These are phyloP conservation scores for Zalophus californianus DNA, from an alignment of 2,797 vertebrate species.

Conservation along the genomic window DNA sequence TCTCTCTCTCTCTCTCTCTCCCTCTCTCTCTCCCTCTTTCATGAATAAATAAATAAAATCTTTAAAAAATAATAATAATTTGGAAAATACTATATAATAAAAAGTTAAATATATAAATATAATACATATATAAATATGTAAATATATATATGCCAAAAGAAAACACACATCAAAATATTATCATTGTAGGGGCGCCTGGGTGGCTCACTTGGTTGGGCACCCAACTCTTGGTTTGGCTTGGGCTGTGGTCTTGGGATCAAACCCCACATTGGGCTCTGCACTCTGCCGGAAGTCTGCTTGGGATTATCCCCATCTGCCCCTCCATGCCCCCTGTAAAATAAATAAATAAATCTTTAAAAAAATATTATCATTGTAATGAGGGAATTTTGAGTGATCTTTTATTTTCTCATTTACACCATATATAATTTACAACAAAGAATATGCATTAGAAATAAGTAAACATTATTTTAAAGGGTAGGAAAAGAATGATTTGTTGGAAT, in stretches of 20 bases:
- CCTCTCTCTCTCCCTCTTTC: no score
- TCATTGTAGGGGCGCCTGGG: neutral
- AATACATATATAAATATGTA: neutral
- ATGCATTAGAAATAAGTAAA: neutral
- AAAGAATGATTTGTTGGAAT: slow-evolving; percentile 42
- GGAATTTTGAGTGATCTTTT: neutral
- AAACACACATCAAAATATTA: neutral
- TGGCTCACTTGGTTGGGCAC: no score
- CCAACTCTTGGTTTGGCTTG: no score
- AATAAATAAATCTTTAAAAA: neutral
- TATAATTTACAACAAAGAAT: slow-evolving; percentile 10
- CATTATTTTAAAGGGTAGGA: neutral
- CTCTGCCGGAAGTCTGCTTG: neutral
- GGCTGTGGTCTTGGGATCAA: neutral
- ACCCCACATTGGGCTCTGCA: neutral
- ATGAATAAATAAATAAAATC: no score
- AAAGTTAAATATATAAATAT: neutral
- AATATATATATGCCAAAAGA: neutral
- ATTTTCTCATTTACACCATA: neutral
- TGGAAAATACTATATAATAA: neutral
- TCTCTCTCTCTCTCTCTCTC: no score
- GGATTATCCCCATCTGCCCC: neutral
- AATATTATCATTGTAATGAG: neutral
- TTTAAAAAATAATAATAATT: neutral
- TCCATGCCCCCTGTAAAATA: neutral